Percentiles rank a stretch among this genome's conserved stretches.
These are phyloP conservation scores for Misgurnus anguillicaudatus DNA, from an alignment of 2,113 vertebrate species.

Conservation along the genomic window DNA sequence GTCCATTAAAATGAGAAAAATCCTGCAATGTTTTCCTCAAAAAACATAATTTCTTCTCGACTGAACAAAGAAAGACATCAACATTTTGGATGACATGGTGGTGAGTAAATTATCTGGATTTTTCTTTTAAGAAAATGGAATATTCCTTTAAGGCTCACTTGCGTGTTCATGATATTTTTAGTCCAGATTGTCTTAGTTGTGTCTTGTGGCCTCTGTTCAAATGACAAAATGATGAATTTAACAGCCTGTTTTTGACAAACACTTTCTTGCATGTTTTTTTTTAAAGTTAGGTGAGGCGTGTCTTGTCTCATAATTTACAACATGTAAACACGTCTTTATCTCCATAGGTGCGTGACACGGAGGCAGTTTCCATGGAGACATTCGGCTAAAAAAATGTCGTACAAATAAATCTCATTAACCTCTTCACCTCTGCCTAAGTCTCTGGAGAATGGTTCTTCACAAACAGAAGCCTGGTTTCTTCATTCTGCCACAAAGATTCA, in stretches of 20 bases:
- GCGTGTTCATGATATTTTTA: not conserved
- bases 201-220: not conserved
- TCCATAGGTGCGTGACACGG: constrained; percentile 45
- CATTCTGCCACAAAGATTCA: constrained; percentile 30
- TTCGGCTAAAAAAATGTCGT: constrained; percentile 34
- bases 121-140: no score
- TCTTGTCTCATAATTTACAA: constrained; percentile 45
- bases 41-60: no score
- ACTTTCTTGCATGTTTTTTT: constrained; percentile 14
- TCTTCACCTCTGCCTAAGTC: constrained; percentile 50
- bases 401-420: constrained; percentile 60
- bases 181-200: not conserved
- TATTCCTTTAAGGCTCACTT: not conserved
- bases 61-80: no score
- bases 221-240: constrained; percentile 28
- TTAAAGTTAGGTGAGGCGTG: constrained; percentile 28
- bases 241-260: constrained; percentile 14
- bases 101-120: no score
- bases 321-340: constrained; percentile 52
- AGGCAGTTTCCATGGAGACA: constrained; percentile 56
- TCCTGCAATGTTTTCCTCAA: no score
- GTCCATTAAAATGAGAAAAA: no score
- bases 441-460: constrained; percentile 36
- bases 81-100: no score
- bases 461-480: constrained; percentile 41